Evolutionary conservation across 1,140 invertebrate genomes (phyloP).

Genomic region (Drosophila pseudoobscura): DNA sequence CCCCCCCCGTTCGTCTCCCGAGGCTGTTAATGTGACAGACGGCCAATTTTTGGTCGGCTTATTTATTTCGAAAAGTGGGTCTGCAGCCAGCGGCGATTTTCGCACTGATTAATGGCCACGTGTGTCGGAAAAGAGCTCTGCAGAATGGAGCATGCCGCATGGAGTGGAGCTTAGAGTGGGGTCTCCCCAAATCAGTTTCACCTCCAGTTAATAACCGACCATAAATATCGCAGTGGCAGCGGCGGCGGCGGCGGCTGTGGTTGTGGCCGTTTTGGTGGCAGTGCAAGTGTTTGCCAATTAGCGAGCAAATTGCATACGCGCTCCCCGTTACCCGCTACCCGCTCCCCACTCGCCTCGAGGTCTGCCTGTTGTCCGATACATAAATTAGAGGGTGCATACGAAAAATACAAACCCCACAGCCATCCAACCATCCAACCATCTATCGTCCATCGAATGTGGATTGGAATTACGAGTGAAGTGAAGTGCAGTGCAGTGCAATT

Average conservation of each 20-base stretch:
- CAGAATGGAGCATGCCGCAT: conserved; percentile 25
- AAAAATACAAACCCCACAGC: conserved; percentile 16
- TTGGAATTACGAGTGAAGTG: neutral
- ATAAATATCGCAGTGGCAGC: conserved; percentile 54
- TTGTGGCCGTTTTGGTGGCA: conserved; percentile 16
- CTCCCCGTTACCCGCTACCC: neutral
- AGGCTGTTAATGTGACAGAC: conserved; percentile 58
- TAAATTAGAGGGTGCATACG: conserved; percentile 60
- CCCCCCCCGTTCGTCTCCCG: neutral
- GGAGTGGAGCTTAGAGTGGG: conserved; percentile 1
- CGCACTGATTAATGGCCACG: conserved; percentile 67
- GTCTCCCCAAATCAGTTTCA: conserved; percentile 4
- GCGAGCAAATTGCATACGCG: conserved; percentile 60
- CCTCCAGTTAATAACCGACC: conserved; percentile 60
- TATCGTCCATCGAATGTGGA: neutral
- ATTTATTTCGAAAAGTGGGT: conserved; percentile 42
- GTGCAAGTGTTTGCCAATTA: conserved; percentile 77
- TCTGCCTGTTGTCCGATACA: conserved; percentile 34
- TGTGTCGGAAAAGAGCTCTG: conserved; percentile 23
- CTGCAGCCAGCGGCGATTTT: conserved; percentile 52
- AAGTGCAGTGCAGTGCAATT: conserved; percentile 30
- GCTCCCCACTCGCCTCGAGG: conserved; percentile 1
- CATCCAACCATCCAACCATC: too few species aligned
- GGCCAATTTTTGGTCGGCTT: conserved; percentile 46
- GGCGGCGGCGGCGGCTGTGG: too few species aligned